These are phyloP conservation scores for Vespertilio murinus DNA, from an alignment of 2,797 vertebrate genomes.

Conservation along the genomic window DNA sequence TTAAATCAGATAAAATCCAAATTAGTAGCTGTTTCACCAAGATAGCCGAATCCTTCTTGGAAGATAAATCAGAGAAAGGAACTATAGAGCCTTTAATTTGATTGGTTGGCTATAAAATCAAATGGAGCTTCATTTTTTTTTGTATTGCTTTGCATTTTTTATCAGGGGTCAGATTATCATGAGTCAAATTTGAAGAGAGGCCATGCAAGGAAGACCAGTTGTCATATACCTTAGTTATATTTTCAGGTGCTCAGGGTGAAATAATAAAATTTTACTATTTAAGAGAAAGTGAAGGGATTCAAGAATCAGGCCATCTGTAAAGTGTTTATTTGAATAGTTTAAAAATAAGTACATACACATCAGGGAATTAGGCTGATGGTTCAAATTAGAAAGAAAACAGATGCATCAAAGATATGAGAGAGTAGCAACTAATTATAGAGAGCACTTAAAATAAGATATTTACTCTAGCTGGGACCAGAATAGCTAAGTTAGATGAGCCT, in stretches of 20 bases:
- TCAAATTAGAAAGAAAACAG: slow-evolving; percentile 31
- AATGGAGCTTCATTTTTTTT: background rate
- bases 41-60: slow-evolving; percentile 1
- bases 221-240: background rate
- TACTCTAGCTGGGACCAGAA: background rate
- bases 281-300: background rate
- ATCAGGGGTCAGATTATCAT: background rate
- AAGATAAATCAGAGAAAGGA: slow-evolving; percentile 30
- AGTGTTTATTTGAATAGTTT: slow-evolving; percentile 12
- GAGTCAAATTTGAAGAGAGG: background rate
- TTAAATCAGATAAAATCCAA: slow-evolving; percentile 60
- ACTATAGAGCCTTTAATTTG: slow-evolving; percentile 57
- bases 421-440: background rate
- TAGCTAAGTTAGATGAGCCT: background rate
- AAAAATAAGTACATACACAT: background rate
- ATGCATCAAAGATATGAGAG: background rate
- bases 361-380: slow-evolving; percentile 13
- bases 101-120: slow-evolving; percentile 16
- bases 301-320: background rate
- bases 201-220: background rate
- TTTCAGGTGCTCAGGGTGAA: background rate
- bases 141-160: background rate
- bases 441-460: background rate
- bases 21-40: background rate
- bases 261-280: background rate